phyloP scores from a whole-genome alignment of 2,113 vertebrate genomes.

The Malurus cyaneus region DNA sequence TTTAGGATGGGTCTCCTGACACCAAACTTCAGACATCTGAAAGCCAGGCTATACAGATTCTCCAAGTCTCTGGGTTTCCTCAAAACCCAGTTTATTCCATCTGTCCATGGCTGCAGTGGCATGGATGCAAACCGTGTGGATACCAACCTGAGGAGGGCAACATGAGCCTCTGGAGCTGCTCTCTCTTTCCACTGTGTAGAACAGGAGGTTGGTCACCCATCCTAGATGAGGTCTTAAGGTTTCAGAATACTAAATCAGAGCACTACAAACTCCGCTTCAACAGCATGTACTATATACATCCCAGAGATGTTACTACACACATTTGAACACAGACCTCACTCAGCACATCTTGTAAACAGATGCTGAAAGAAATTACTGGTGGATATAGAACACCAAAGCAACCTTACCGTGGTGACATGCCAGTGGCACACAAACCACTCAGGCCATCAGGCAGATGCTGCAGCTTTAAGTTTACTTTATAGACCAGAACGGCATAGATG shows the following conservation, averaged over 20 bases:
- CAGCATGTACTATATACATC: background rate
- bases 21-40: background rate
- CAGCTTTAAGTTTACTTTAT: background rate
- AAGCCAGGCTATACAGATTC: background rate
- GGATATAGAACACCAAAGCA: background rate
- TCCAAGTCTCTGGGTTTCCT: background rate
- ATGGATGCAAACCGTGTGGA: background rate
- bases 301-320: rapidly evolving
- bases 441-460: background rate
- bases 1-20: background rate
- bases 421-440: background rate
- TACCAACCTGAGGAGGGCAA: background rate
- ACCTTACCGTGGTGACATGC: background rate
- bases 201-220: background rate
- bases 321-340: background rate
- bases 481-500: background rate
- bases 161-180: background rate
- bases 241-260: background rate
- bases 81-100: background rate
- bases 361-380: background rate
- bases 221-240: background rate
- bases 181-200: background rate
- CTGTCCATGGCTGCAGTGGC: background rate
- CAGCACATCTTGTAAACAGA: background rate
- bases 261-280: background rate